phyloP scores from a whole-genome alignment of 2,113 vertebrate genomes.

The Proterorhinus semilunaris region DNA sequence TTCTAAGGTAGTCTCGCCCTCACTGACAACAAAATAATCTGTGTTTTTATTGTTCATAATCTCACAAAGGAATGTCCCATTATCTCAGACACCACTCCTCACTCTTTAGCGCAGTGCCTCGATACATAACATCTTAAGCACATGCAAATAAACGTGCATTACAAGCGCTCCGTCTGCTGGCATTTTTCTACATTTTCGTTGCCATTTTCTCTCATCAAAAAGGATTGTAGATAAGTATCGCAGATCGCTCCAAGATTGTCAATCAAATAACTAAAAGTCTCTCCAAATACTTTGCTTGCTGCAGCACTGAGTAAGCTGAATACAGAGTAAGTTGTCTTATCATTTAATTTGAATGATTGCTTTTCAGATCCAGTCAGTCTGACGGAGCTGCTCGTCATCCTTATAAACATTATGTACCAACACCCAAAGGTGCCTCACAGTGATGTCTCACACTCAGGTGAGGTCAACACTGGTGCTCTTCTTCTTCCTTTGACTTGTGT shows the following conservation, averaged over 20 bases:
- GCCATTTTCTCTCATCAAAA: neutral
- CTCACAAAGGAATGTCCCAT: slow-evolving; percentile 21
- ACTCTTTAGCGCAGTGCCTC: neutral
- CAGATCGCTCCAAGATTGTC: too few species aligned
- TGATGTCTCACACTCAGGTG: slow-evolving; percentile 79
- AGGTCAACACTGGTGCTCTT: neutral
- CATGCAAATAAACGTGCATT: neutral
- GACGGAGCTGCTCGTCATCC: slow-evolving; percentile 83
- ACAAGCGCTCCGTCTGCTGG: neutral
- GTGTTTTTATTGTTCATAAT: slow-evolving; percentile 21
- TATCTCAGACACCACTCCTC: slow-evolving; percentile 16
- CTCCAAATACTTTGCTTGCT: too few species aligned
- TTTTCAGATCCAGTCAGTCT: slow-evolving; percentile 78
- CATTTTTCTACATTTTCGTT: neutral
- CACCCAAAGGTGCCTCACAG: slow-evolving; percentile 73
- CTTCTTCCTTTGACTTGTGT: neutral
- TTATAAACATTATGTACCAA: slow-evolving; percentile 84
- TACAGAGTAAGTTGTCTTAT: neutral
- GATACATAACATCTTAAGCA: neutral
- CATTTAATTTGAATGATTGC: neutral
- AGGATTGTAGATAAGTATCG: too few species aligned
- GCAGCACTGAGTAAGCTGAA: too few species aligned
- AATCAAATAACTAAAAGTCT: too few species aligned
- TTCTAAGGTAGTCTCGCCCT: neutral
- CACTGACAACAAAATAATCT: neutral